These are phyloP conservation scores for Oreonectes daqikongensis DNA, from an alignment of 2,797 vertebrate genomes.

Conservation along the genomic window DNA sequence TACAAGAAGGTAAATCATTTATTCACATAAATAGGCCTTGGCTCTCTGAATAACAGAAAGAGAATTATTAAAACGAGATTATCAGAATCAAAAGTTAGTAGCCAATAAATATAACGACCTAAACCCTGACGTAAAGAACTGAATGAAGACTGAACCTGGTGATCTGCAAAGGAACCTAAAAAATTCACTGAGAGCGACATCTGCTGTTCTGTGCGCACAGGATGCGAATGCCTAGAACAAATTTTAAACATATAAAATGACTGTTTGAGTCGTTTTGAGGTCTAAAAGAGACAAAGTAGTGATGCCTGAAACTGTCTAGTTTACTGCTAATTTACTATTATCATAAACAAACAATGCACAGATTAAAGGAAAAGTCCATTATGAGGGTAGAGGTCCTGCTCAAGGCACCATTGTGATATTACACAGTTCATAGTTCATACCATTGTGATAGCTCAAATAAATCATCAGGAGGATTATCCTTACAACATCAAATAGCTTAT, in stretches of 20 bases:
- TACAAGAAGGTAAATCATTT: neutral
- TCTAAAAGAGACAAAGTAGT: neutral
- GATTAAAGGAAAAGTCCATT: too few relatives aligned
- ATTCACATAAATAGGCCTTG: neutral
- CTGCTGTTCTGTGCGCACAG: constrained; percentile 68
- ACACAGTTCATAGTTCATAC: too few relatives aligned
- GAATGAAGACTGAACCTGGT: constrained; percentile 62
- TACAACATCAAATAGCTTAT: too few relatives aligned
- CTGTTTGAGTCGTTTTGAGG: neutral
- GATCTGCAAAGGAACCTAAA: constrained; percentile 52
- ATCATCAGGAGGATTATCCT: too few relatives aligned
- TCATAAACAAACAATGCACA: neutral
- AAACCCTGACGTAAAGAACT: constrained; percentile 34
- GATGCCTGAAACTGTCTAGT: neutral
- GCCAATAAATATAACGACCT: neutral
- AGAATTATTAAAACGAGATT: neutral
- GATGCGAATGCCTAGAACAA: neutral
- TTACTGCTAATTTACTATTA: neutral
- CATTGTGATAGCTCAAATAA: too few relatives aligned
- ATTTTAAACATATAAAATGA: neutral
- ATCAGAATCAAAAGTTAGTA: neutral
- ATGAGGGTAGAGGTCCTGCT: too few relatives aligned
- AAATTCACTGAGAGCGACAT: constrained; percentile 75
- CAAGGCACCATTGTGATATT: too few relatives aligned
- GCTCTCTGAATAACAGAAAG: neutral